Conservation (phyloP, 2,113 vertebrate genomes). For the Chinchilla lanigera region DNA sequence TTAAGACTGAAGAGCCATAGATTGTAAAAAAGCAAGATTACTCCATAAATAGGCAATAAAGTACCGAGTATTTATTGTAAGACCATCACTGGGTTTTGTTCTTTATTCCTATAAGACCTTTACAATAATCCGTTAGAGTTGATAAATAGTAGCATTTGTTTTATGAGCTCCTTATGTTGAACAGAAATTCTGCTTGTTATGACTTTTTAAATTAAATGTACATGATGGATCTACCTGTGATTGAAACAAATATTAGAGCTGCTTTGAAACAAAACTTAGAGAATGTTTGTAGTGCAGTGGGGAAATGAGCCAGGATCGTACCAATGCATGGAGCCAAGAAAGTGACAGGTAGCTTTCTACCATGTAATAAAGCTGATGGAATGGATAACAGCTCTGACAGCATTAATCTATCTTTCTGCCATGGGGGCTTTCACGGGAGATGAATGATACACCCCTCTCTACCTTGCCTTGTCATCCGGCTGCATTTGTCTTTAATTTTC, state of each 20-base stretch:
- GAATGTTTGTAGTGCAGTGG: slow-evolving; percentile 45
- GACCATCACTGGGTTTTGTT: slow-evolving; percentile 83
- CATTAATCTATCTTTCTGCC: slow-evolving; percentile 71
- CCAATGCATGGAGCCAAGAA: slow-evolving; percentile 64
- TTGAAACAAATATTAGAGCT: slow-evolving; percentile 82
- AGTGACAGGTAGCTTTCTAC: slow-evolving; percentile 65
- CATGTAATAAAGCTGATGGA: slow-evolving; percentile 69
- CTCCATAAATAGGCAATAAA: slow-evolving; percentile 83
- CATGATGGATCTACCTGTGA: slow-evolving; percentile 79
- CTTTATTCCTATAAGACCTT: slow-evolving; percentile 83
- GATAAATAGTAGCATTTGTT: slow-evolving; percentile 85
- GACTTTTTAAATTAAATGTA: slow-evolving; percentile 85
- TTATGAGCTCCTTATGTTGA: slow-evolving; percentile 78
- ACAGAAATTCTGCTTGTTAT: slow-evolving; percentile 83
- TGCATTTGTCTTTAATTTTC: slow-evolving; percentile 19
- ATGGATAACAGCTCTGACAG: slow-evolving; percentile 73
- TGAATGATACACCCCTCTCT: slow-evolving; percentile 67
- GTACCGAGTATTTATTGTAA: slow-evolving; percentile 84
- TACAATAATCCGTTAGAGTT: slow-evolving; percentile 82
- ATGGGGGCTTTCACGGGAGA: slow-evolving; percentile 70
- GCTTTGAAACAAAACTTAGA: slow-evolving; percentile 65
- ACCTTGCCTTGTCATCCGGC: slow-evolving; percentile 50
- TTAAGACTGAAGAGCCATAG: slow-evolving; percentile 75
- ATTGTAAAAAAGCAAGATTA: slow-evolving; percentile 79
- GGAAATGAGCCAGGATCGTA: neutral